phyloP scores from a whole-genome alignment of 2,888 invertebrate species.

The Apodemia duryi region DNA sequence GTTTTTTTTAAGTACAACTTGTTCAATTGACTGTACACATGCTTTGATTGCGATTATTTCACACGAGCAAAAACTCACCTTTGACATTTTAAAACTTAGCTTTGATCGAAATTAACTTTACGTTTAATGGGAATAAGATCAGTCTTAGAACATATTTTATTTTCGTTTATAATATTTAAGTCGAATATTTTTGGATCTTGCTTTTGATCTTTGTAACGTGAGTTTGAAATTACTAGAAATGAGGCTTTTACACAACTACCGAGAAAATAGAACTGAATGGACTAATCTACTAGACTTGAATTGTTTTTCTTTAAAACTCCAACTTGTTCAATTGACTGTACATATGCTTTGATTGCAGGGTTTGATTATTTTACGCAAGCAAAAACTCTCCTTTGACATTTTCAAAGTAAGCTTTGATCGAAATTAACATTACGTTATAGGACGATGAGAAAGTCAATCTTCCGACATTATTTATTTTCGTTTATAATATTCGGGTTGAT shows the following conservation, averaged over 20 bases:
- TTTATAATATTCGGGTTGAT: not conserved
- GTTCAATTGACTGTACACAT: not conserved
- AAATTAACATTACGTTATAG: constrained; percentile 1
- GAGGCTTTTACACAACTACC: too few relatives aligned
- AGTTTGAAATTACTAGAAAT: not conserved
- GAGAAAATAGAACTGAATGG: not conserved
- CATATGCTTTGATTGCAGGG: not conserved
- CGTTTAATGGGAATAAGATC: not conserved
- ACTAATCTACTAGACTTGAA: too few relatives aligned
- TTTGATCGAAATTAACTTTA: constrained; percentile 9
- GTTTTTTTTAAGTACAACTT: not conserved
- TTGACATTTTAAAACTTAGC: not conserved
- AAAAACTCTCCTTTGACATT: constrained; percentile 1
- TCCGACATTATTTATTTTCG: not conserved
- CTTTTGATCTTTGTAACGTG: not conserved
- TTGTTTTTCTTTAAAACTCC: too few relatives aligned
- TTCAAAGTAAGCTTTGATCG: not conserved
- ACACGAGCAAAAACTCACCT: not conserved
- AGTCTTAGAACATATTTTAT: not conserved
- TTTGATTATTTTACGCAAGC: not conserved
- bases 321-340: not conserved
- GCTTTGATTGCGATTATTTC: constrained; percentile 4
- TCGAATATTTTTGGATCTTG: not conserved
- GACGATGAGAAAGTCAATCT: not conserved
- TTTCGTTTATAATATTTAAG: not conserved